Percentiles rank a stretch among this genome's conserved stretches.
Conservation (phyloP, 1,140 invertebrate genomes). For the Sarcophaga peregrina region DNA sequence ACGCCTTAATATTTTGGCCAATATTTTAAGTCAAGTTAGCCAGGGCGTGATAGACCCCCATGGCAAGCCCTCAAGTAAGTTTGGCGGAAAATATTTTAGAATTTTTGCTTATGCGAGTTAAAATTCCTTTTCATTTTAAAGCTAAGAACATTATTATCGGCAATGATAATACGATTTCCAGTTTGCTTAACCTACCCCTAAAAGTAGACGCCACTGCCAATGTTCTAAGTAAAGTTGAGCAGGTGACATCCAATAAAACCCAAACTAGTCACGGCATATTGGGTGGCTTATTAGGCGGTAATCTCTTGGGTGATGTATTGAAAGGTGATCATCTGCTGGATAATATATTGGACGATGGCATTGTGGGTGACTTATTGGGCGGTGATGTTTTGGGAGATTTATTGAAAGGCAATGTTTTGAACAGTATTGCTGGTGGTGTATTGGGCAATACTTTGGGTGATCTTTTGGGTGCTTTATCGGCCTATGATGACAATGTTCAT, state of each 20-base stretch:
- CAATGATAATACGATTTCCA: constrained; percentile 20
- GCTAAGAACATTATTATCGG: constrained; percentile 5
- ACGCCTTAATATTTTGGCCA: neutral
- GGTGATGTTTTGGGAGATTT: neutral
- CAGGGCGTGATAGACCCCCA: neutral
- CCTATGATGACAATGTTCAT: neutral
- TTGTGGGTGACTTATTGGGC: neutral
- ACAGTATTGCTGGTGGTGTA: neutral
- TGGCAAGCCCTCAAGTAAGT: neutral
- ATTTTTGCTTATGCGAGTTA: too few species aligned
- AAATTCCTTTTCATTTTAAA: neutral
- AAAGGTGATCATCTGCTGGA: neutral
- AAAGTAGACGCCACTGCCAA: constrained; percentile 16
- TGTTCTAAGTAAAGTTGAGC: constrained; percentile 8
- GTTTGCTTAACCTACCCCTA: neutral
- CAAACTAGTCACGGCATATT: neutral
- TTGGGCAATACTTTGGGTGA: neutral
- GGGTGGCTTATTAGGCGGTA: constrained; percentile 3
- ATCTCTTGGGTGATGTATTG: neutral
- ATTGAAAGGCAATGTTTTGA: neutral
- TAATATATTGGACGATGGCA: neutral
- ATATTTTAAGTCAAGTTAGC: neutral
- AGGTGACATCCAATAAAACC: too few species aligned
- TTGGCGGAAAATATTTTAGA: neutral
- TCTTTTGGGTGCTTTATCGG: neutral